Conservation (phyloP, 1,140 invertebrate genomes). For the Tetragonula clypearis region DNA sequence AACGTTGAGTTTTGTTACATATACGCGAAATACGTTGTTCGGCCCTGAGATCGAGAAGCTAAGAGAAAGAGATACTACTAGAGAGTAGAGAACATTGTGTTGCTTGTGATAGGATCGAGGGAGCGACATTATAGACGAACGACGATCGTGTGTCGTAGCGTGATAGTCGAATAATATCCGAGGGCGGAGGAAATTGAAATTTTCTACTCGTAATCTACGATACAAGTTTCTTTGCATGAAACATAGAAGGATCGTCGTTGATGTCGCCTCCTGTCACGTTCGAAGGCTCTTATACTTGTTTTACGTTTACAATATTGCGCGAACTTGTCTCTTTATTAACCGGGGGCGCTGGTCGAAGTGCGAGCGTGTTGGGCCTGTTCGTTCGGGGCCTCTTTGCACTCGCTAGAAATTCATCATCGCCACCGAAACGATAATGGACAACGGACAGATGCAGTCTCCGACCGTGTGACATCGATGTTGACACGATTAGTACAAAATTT, state of each 20-base stretch:
- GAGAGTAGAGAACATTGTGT: constrained; percentile 26
- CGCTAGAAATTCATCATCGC: too few relatives aligned
- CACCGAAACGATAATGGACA: too few relatives aligned
- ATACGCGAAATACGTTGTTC: too few relatives aligned
- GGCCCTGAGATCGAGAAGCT: constrained; percentile 1
- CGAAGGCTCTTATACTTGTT: constrained; percentile 37
- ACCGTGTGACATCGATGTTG: too few relatives aligned
- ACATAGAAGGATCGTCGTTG: constrained; percentile 17
- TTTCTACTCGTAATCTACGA: neutral
- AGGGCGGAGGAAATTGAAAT: neutral
- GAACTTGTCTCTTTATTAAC: constrained; percentile 20
- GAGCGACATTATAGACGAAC: constrained; percentile 24
- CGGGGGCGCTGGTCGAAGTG: constrained; percentile 18
- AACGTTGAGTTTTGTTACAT: too few relatives aligned
- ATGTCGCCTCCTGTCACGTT: constrained; percentile 38
- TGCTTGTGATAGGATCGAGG: constrained; percentile 47
- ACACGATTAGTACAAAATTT: too few relatives aligned
- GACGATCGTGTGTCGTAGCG: neutral
- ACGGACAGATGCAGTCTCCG: too few relatives aligned
- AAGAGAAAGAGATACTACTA: neutral
- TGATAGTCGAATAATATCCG: neutral
- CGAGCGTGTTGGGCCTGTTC: neutral
- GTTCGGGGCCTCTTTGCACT: too few relatives aligned
- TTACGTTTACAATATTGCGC: constrained; percentile 17
- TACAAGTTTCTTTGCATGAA: constrained; percentile 18